Evolutionary conservation across 1,140 invertebrate species (phyloP), one percentile per base, ranked within the genome.

Genomic region (Cydia pomonella): DNA sequence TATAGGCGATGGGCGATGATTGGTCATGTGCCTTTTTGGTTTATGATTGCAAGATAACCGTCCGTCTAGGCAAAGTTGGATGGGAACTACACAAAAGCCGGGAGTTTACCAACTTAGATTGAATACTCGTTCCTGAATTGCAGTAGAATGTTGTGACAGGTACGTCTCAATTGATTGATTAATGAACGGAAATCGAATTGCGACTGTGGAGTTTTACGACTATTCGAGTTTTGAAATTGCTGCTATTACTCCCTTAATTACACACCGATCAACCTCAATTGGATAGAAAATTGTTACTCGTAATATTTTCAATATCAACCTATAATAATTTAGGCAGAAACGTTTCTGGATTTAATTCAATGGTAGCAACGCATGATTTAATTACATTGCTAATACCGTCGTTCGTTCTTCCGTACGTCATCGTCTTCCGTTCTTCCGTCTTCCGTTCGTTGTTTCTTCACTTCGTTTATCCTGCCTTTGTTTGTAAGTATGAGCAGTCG

Each of bases 61-160:
- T 69, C 64, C 64, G 64, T 33, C 53, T 59, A 59, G 53, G 53
- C 6, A 33, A 38, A 69, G 64, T 69, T 69, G 64, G 64, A 69
- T 69, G 64, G 64, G 63, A 33, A 64, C 27, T 69, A 69, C 64
- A 69, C 64, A 69, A 69, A 69, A 33, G 64, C 29, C 0, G 53
- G 44, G 63, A 69, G 64, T 69, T 69, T 69, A 69, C 64, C 27
- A 69, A 69, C 64, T 69, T 69, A 69, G 64, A 69, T 69, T 69
- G 64, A 69, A 69, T 69, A 69, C 29, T 41, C 64, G 29, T 69
- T 69, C 27, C 64, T 21, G 64, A 69, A 69, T 69, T 33, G 18
- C 64, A 18, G 64, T 33, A 69, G 64, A 27, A 33, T 33, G 64
- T 18, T 69, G 64, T 41, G 64, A 69, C 64, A 69, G 64, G n/a